Evolutionary conservation across 2,888 invertebrate species (phyloP).

Genomic region (Pseudeuparius sepicola): DNA sequence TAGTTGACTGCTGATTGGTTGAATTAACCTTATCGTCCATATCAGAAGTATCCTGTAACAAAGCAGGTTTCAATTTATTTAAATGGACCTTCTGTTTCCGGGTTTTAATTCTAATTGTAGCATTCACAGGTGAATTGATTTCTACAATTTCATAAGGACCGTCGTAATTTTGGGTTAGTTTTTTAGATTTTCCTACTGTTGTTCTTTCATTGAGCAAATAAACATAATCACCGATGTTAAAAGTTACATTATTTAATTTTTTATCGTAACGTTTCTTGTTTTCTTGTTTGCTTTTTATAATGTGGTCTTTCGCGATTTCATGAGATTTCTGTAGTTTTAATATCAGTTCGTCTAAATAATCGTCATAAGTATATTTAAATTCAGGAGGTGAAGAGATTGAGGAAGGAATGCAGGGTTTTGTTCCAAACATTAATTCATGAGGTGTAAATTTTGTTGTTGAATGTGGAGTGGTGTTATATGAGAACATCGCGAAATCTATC

Average conservation of each 20-base stretch:
- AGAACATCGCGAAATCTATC: constrained; percentile 30
- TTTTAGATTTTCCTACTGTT: constrained; percentile 15
- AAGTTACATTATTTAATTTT: constrained; percentile 13
- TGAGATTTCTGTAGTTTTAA: constrained; percentile 23
- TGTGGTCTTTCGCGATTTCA: constrained; percentile 23
- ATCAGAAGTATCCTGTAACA: too few relatives aligned
- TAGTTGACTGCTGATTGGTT: too few relatives aligned
- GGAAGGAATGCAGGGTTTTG: constrained; percentile 25
- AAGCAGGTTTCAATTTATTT: constrained; percentile 19
- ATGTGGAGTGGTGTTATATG: constrained; percentile 30
- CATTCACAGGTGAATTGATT: constrained; percentile 16
- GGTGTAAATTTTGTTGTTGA: constrained; percentile 30
- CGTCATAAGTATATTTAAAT: constrained; percentile 28
- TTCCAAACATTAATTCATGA: constrained; percentile 29
- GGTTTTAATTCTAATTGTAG: too few relatives aligned
- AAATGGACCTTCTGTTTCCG: constrained; percentile 17
- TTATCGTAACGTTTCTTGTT: constrained; percentile 26
- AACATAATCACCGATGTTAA: constrained; percentile 16
- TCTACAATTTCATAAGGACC: constrained; percentile 17
- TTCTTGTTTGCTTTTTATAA: constrained; percentile 20
- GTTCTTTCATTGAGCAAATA: constrained; percentile 14
- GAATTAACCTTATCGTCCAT: too few relatives aligned
- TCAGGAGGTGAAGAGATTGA: constrained; percentile 24
- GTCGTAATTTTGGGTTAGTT: constrained; percentile 16
- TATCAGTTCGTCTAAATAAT: constrained; percentile 22